A percentile compares a stretch with the other conserved stretches of the same genome.
Evolutionary conservation across 2,797 vertebrate species (phyloP).

Genomic region (Propithecus perrieri): DNA sequence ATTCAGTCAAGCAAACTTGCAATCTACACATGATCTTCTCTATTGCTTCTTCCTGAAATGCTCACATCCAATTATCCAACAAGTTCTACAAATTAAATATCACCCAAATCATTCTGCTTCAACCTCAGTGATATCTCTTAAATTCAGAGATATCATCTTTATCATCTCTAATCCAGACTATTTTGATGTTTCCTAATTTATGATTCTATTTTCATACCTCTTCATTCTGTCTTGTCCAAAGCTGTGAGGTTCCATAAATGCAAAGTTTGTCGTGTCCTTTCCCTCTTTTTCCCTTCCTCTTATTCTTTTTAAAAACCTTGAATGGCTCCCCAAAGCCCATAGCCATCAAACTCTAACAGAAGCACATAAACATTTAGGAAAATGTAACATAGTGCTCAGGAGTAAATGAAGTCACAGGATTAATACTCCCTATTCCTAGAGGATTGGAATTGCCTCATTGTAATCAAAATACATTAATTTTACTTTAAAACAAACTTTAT

Average conservation of each 20-base stretch:
- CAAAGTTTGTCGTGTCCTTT: background rate
- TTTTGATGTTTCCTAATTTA: background rate
- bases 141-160: background rate
- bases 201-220: background rate
- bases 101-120: background rate
- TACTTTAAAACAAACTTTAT: constrained; percentile 8
- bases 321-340: background rate
- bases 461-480: background rate
- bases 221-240: background rate
- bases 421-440: background rate
- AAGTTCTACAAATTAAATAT: background rate
- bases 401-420: background rate
- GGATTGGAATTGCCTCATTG: background rate
- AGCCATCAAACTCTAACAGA: background rate
- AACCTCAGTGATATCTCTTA: background rate
- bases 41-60: background rate
- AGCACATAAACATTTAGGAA: background rate
- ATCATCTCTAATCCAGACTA: background rate
- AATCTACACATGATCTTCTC: background rate
- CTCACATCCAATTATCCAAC: background rate
- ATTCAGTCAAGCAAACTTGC: background rate
- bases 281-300: background rate
- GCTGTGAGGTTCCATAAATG: background rate
- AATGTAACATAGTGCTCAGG: background rate
- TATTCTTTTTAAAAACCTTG: background rate